Base-by-base conservation (phyloP, 2,113 vertebrate genomes). In the Tupaia tana region DNA sequence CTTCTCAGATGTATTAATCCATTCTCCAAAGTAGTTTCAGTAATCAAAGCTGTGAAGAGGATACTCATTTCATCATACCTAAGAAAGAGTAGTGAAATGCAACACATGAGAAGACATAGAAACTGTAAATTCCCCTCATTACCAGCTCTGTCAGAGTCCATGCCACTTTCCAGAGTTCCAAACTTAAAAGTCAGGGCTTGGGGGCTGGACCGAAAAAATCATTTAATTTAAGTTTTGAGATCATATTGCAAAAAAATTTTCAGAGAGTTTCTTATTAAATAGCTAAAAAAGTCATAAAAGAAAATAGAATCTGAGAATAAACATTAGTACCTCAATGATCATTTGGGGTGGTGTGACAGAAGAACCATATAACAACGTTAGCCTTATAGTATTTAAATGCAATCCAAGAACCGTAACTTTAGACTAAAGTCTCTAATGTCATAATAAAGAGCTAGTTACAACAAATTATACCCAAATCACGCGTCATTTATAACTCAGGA, bases 51-150 rank as follows among this genome's bases (percentile, higher is more conserved):
- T 3, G 98, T 99, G 98, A 99, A 99, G 70, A 99, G 98, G 97
- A 99, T 97, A 2, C 99, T 99, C 99, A 99, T 99, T 98, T 99
- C 99, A 97, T 99, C 99, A 0, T 99, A 99, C 96, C 99, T 99
- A 95, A 70, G 78, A 43, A 83, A 79, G 95, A 89, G 52, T n/a
- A 94, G 78, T 82, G 52, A 18, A 84, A 89, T 59, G 69, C 78
- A 95, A 73, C 0, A 80, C 24, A 34, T 74, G 63, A 77, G 75
- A 16, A 63, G 31, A 59, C 24, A 56, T 1, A 7, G 29, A 34
- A 61, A 31, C 0, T 3, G 6, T 58, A 24, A 78, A 29, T 0
- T 71, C 8, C 24, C 9, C 22, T 12, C 13, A n/a, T 20, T 18
- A 52, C 20, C n/a, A 70, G 85, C 69, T 89, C 25, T 27, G 20